Evolutionary conservation across 2,113 vertebrate genomes (phyloP), one percentile per base, ranked within the genome.

Genomic region (Paramormyrops kingsleyae): DNA sequence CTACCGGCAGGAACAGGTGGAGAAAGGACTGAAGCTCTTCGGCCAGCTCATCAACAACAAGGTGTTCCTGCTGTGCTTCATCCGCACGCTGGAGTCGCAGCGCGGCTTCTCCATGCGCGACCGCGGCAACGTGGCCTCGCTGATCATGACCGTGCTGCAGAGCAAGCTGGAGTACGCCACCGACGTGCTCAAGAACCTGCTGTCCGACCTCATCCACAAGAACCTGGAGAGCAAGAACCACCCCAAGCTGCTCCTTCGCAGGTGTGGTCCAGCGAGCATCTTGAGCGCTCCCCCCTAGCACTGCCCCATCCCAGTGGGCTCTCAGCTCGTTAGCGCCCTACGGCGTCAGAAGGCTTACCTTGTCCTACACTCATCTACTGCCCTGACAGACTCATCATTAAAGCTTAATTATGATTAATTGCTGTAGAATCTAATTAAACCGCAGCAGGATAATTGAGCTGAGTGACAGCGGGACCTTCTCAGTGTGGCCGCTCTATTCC

Each of bases 201-300:
- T 99, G 92, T 98, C 99, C 0, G 99, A 99, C 94, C 98, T 99
- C 92, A 99, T 99, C 44, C 98, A 99, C 94, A 99, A 98, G 93
- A 99, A 99, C 93, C 95, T 99, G 94, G 98, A 99, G 95, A 99
- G 98, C 96, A 99, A 99, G 94, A 99, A 99, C 94, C 99, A 99
- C 90, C 99, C 98, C 89, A 99, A 99, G 94, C 95, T 99, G 84
- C 95, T 99, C 83, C 97, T 99, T 4, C 95, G 99, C 84, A 98
- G 98, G 99, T 99, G 90, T 96, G 95, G 62, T 15, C 1, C 5
- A 17, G 1, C 24, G 15, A n/a, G 35, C 53, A 7, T 9, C 35
- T n/a, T n/a, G 15, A 46, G 17, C 8, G 0, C 3, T 1, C 53
- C 89, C 50, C 56, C 49, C 85, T 10, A 39, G 47, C 21, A 3